Percentiles rank a stretch among this genome's conserved stretches.
Evolutionary conservation across 2,888 invertebrate genomes (phyloP).

Genomic region (Lepidonotus clava): DNA sequence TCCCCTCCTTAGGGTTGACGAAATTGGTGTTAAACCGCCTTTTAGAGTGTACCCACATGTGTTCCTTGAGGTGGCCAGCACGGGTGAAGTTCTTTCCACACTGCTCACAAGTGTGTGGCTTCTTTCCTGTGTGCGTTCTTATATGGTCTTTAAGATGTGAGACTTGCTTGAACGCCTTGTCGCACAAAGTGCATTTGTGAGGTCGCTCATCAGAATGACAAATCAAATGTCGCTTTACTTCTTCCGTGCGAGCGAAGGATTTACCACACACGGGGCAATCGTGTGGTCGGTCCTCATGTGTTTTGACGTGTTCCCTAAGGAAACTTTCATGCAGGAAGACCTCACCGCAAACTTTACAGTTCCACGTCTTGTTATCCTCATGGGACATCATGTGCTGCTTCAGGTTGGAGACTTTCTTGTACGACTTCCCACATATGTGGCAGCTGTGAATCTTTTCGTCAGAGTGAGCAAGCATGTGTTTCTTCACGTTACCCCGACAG

Average conservation of each 20-base stretch:
- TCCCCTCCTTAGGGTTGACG: neutral
- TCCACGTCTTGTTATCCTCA: neutral
- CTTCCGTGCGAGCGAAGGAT: neutral
- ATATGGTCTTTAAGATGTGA: neutral
- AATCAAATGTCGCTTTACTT: slow-evolving; percentile 2
- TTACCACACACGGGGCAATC: neutral
- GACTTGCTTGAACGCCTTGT: slow-evolving; percentile 20
- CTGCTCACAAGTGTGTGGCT: neutral
- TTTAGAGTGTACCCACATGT: neutral
- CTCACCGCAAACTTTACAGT: neutral
- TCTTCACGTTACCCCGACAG: slow-evolving; percentile 39
- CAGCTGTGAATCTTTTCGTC: slow-evolving; percentile 47
- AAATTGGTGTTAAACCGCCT: no score
- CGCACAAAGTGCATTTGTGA: slow-evolving; percentile 37
- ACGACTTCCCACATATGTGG: slow-evolving; percentile 44
- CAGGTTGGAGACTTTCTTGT: slow-evolving; percentile 39
- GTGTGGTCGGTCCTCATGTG: neutral
- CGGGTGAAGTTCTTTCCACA: neutral
- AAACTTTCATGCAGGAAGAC: slow-evolving; percentile 20
- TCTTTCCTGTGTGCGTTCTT: neutral
- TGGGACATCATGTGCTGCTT: slow-evolving; percentile 26
- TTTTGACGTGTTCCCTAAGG: neutral
- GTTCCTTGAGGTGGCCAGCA: neutral
- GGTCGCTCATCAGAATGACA: slow-evolving; percentile 24
- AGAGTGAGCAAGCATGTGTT: slow-evolving; percentile 48